Evolutionary conservation across 1,140 invertebrate species (phyloP).

Genomic region (Leptestheria dahalacensis): DNA sequence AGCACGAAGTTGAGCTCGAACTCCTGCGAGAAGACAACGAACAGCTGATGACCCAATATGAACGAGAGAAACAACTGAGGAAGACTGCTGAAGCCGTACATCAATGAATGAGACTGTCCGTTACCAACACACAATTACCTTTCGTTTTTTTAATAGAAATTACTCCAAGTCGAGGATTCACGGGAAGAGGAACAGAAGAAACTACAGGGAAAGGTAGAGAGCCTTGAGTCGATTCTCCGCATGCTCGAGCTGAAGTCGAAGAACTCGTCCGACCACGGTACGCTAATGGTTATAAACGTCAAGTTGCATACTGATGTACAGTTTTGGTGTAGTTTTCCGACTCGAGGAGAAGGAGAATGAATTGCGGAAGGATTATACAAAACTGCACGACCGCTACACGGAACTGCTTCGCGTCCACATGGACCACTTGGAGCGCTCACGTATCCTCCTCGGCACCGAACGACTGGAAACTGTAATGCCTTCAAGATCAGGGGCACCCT

Average conservation of each 20-base stretch:
- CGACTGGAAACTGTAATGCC: conserved; percentile 31
- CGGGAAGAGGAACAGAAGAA: conserved; percentile 93
- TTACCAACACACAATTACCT: not conserved
- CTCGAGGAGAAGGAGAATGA: conserved; percentile 71
- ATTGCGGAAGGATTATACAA: conserved; percentile 61
- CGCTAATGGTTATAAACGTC: not conserved
- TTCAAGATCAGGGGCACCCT: not conserved
- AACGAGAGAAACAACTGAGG: conserved; percentile 89
- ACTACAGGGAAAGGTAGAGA: conserved; percentile 75
- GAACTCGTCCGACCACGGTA: conserved; percentile 91
- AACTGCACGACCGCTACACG: conserved; percentile 76
- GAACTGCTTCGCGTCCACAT: conserved; percentile 98
- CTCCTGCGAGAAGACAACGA: conserved; percentile 95
- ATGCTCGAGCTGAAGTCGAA: conserved; percentile 98
- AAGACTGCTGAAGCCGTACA: conserved; percentile 76
- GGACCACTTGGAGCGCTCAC: conserved; percentile 97
- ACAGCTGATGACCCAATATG: conserved; percentile 95
- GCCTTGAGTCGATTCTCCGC: conserved; percentile 89
- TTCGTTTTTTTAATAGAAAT: conserved; percentile 28
- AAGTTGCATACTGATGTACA: conserved; percentile 9
- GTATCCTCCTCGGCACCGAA: conserved; percentile 73
- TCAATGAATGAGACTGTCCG: not conserved
- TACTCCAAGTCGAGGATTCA: conserved; percentile 87
- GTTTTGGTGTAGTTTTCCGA: conserved; percentile 33
- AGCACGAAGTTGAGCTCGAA: conserved; percentile 93